A percentile compares a stretch with the other conserved stretches of the same genome.
phyloP scores from a whole-genome alignment of 2,888 invertebrate species.

The Coenonympha arcania region DNA sequence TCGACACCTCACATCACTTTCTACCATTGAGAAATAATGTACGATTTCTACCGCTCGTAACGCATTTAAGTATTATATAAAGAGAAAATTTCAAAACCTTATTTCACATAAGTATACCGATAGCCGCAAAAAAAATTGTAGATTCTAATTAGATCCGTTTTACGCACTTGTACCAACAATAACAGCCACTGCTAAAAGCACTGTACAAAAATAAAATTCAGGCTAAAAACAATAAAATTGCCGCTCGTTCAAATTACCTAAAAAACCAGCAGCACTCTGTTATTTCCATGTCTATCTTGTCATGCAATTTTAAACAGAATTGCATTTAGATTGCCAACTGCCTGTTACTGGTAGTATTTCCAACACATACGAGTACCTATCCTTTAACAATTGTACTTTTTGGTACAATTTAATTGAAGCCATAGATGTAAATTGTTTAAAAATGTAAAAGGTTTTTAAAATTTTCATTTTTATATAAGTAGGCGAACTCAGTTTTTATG shows the following conservation, averaged over 20 bases:
- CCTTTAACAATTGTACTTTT: slow-evolving; percentile 6
- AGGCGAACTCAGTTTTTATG: too few relatives aligned
- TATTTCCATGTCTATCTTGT: slow-evolving; percentile 10
- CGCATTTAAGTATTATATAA: too few relatives aligned
- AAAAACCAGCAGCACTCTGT: slow-evolving; percentile 4
- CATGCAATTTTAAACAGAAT: slow-evolving; percentile 14
- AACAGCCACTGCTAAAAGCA: background rate
- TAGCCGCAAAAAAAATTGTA: too few relatives aligned
- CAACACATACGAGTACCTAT: background rate
- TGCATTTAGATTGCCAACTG: slow-evolving; percentile 11
- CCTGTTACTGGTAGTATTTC: slow-evolving; percentile 7
- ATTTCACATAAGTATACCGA: too few relatives aligned
- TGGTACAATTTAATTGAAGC: slow-evolving; percentile 7
- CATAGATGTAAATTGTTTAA: slow-evolving; percentile 4
- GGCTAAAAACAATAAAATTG: background rate
- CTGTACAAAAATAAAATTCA: background rate
- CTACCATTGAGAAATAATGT: too few relatives aligned
- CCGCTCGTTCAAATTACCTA: slow-evolving; percentile 6
- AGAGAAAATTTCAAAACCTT: too few relatives aligned
- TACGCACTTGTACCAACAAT: too few relatives aligned
- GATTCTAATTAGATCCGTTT: too few relatives aligned
- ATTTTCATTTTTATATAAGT: background rate
- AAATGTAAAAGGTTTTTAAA: background rate
- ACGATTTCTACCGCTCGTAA: too few relatives aligned
- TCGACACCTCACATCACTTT: too few relatives aligned